phyloP scores from a whole-genome alignment of 2,113 vertebrate genomes.

The Peromyscus leucopus region DNA sequence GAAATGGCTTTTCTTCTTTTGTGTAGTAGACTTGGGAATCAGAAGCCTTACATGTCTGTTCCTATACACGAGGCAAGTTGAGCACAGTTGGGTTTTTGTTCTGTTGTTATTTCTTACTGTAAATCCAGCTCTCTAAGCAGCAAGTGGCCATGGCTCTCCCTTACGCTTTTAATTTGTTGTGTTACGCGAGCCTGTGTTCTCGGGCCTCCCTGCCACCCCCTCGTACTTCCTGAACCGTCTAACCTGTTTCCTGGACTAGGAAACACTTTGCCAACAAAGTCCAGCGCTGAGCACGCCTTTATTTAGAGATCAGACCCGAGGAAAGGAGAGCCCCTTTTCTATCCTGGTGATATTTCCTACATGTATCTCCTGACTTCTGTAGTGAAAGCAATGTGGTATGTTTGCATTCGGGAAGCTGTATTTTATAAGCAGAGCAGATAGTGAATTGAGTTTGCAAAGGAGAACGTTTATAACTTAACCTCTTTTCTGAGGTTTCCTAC shows the following conservation, averaged over 20 bases:
- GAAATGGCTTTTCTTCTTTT: not conserved
- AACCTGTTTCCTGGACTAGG: conserved; percentile 79
- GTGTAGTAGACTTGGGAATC: not conserved
- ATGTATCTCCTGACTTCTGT: conserved; percentile 3
- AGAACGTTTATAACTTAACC: not conserved
- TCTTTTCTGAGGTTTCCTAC: not conserved
- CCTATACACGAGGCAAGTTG: conserved; percentile 2
- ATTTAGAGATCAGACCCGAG: conserved; percentile 38
- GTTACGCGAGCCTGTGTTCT: not conserved
- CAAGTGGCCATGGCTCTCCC: conserved; percentile 55
- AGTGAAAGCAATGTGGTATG: not conserved
- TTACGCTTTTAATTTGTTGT: conserved; percentile 84
- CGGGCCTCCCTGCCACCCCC: not conserved
- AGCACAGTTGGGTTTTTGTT: not conserved
- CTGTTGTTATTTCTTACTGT: conserved; percentile 41
- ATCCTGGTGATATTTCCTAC: conserved; percentile 5
- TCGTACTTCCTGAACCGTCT: conserved; percentile 75
- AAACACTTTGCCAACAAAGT: conserved; percentile 76
- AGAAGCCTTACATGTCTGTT: not conserved
- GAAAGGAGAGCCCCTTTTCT: conserved; percentile 27
- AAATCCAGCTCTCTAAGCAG: conserved; percentile 70
- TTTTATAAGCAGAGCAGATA: conserved; percentile 27
- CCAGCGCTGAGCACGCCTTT: conserved; percentile 61
- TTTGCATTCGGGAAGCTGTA: not conserved
- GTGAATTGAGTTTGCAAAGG: not conserved